These are phyloP conservation scores for Chrysomela aeneicollis DNA, from an alignment of 2,888 invertebrate species.

Conservation along the genomic window DNA sequence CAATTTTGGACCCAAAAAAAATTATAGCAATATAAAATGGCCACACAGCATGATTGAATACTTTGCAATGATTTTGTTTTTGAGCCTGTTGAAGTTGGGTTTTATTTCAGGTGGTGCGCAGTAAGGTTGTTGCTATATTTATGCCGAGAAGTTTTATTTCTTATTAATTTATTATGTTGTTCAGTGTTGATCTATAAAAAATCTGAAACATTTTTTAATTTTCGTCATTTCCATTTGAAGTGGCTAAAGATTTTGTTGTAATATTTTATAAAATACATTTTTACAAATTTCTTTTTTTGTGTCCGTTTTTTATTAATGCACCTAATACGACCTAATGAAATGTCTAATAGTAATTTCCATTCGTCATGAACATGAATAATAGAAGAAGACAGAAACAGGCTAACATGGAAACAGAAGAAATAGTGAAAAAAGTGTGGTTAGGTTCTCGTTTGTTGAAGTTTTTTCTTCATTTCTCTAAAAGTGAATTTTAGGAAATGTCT, in stretches of 20 bases:
- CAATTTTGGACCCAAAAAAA: conserved; percentile 17
- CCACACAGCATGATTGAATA: conserved; percentile 11
- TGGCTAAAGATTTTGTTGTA: not conserved
- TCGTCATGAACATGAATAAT: too few species aligned
- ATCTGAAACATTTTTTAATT: not conserved
- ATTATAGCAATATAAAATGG: conserved; percentile 24
- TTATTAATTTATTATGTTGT: conserved; percentile 7
- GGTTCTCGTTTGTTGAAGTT: too few species aligned
- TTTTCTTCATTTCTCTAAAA: not conserved
- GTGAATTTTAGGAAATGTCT: conserved; percentile 18
- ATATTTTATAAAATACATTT: conserved; percentile 3
- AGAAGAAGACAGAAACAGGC: too few species aligned
- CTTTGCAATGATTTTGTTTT: too few species aligned
- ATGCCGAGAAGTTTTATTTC: not conserved
- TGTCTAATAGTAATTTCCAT: too few species aligned
- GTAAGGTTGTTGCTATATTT: not conserved
- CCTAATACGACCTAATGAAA: too few species aligned
- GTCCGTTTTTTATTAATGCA: too few species aligned
- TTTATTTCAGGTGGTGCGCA: not conserved
- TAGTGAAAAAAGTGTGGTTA: not conserved
- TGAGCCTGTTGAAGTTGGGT: too few species aligned
- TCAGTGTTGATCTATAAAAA: not conserved
- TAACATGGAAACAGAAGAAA: too few species aligned
- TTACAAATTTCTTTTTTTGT: not conserved
- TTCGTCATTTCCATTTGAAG: not conserved